Evolutionary conservation across 2,797 vertebrate genomes (phyloP), one percentile per base, ranked within the genome.

Genomic region (Huso huso): DNA sequence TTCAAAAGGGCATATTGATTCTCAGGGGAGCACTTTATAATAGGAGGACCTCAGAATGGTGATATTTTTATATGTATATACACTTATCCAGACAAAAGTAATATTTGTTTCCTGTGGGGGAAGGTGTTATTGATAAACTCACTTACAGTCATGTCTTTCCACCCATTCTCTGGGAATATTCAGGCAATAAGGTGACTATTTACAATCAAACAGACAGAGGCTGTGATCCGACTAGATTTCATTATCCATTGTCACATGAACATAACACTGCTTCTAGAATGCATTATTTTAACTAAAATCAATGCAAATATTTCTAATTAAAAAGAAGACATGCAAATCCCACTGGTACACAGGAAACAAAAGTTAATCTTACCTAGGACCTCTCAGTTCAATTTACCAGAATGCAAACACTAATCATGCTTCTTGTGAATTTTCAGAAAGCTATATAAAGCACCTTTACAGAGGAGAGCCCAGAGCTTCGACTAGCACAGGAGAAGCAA

Each of bases 391-490:
- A 85, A 86, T 93, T 81, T 86, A 84, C 91, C 82, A 90, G 89
- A 94, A 93, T 90, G 93, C 90, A 94, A 88, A 96, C 93, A 93
- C 87, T 86, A 88, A 91, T 91, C 95, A 97, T 95, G 95, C 96
- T 92, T 90, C 82, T 89, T 80, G 80, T 81, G 80, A 83, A 85
- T 82, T 67, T 13, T 49, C 84, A 89, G 86, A 83, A 87, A 88
- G 85, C 83, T 85, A 84, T 37, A 37, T 77, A 72, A 84, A 93
- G 92, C 89, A 87, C 87, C 87, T 86, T 94, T 91, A 94, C 80
- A 94, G 84, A 95, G 92, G 69, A 87, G 82, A 87, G 86, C 87
- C 82, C 81, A 88, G 91, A 93, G 91, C 93, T 92, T 89, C 87
- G 89, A 94, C 94, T 96, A 93, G 93, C 94, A 95, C 88, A 74